A percentile compares a stretch with the other conserved stretches of the same genome.
These are phyloP conservation scores for Ctenomys sociabilis DNA, from an alignment of 2,113 vertebrate genomes.

Conservation along the genomic window DNA sequence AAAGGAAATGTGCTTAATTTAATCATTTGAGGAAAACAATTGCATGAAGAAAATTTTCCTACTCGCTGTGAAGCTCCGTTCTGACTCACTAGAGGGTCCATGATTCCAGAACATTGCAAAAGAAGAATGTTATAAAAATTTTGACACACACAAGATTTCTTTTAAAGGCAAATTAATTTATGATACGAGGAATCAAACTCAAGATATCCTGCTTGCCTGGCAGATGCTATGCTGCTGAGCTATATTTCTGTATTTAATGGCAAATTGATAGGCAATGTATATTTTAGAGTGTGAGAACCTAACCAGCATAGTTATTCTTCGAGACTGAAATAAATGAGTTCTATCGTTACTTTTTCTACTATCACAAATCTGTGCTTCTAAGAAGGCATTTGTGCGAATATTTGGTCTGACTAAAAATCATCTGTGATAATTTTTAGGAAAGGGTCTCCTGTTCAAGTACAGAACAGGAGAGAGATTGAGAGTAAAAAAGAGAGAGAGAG, in stretches of 20 bases:
- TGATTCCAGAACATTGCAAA: slow-evolving; percentile 54
- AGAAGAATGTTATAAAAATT: slow-evolving; percentile 49
- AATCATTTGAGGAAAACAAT: slow-evolving; percentile 76
- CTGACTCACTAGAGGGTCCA: slow-evolving; percentile 71
- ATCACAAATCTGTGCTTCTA: not conserved
- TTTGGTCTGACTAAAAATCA: slow-evolving; percentile 60
- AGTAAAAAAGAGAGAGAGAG: slow-evolving; percentile 52
- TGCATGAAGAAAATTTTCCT: slow-evolving; percentile 78
- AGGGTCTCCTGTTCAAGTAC: slow-evolving; percentile 75
- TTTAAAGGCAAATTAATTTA: slow-evolving; percentile 51
- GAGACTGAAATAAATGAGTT: slow-evolving; percentile 61
- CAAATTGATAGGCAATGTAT: slow-evolving; percentile 46
- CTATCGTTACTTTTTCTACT: not conserved
- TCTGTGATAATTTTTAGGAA: slow-evolving; percentile 81
- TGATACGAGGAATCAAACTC: no score
- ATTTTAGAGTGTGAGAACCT: slow-evolving; percentile 23
- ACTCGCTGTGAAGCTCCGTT: slow-evolving; percentile 68
- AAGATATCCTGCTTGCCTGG: no score
- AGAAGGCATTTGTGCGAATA: slow-evolving; percentile 73
- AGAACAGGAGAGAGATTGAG: slow-evolving; percentile 68
- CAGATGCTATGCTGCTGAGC: no score
- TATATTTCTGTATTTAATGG: slow-evolving; percentile 41
- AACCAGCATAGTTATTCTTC: slow-evolving; percentile 48
- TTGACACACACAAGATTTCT: not conserved
- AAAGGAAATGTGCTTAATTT: slow-evolving; percentile 68